phyloP scores from a whole-genome alignment of 2,797 vertebrate genomes.

The Neosalanx taihuensis region DNA sequence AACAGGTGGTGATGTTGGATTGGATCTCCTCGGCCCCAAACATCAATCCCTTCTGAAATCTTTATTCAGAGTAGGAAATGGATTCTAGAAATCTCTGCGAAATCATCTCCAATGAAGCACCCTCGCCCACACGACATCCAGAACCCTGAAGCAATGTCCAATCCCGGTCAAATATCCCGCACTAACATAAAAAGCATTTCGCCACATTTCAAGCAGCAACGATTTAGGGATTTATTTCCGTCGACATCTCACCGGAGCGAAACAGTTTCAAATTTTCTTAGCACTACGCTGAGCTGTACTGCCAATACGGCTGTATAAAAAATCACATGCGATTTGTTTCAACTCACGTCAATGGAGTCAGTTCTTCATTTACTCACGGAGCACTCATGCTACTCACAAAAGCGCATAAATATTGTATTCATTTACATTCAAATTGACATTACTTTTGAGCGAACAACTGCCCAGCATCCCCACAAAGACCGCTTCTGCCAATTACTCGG shows the following conservation, averaged over 20 bases:
- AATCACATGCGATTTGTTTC: conserved; percentile 59
- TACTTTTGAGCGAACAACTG: conserved; percentile 4
- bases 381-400: conserved; percentile 50
- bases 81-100: conserved; percentile 60
- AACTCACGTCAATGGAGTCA: conserved; percentile 55
- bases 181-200: conserved; percentile 46
- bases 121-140: conserved; percentile 70
- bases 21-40: conserved; percentile 46
- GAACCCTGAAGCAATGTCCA: conserved; percentile 56
- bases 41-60: conserved; percentile 47
- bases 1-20: conserved; percentile 74
- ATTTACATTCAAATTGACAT: conserved; percentile 9
- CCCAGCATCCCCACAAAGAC: conserved; percentile 11
- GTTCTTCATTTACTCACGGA: conserved; percentile 43
- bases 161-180: conserved; percentile 42
- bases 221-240: conserved; percentile 56
- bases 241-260: conserved; percentile 55
- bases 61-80: conserved; percentile 58
- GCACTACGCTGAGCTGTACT: conserved; percentile 52
- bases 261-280: conserved; percentile 52
- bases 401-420: conserved; percentile 45
- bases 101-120: conserved; percentile 73
- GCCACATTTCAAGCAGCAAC: conserved; percentile 56
- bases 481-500: not conserved
- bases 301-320: conserved; percentile 69